Percentiles rank a stretch among this genome's conserved stretches.
Evolutionary conservation across 2,113 vertebrate genomes (phyloP).

Genomic region (Salvelinus namaycush): DNA sequence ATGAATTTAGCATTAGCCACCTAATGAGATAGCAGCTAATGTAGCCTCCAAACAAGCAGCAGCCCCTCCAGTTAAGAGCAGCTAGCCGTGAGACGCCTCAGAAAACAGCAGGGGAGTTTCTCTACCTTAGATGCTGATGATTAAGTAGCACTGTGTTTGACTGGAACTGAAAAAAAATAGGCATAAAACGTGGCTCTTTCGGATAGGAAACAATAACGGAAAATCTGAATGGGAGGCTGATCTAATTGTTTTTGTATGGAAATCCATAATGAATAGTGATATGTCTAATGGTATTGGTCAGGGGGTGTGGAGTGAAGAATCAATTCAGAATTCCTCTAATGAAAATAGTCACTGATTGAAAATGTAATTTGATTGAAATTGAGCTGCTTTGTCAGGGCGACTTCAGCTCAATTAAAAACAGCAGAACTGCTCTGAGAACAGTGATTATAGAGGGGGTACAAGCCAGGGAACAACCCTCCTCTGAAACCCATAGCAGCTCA

Average conservation of each 20-base stretch:
- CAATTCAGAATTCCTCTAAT: background rate
- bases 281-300: background rate
- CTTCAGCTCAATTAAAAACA: background rate
- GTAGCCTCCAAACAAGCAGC: background rate
- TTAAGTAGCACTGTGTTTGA: background rate
- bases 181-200: too few species aligned
- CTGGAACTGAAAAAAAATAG: background rate
- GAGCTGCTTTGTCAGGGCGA: background rate
- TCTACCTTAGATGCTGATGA: background rate
- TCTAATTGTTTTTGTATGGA: background rate
- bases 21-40: conserved; percentile 53
- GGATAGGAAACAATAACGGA: background rate
- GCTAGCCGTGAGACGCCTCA: background rate
- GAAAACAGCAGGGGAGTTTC: background rate
- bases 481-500: too few species aligned
- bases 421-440: background rate
- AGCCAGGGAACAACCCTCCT: too few species aligned
- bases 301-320: background rate
- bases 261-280: background rate
- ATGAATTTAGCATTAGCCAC: conserved; percentile 56
- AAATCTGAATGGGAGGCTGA: background rate
- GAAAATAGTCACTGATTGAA: background rate
- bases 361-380: background rate
- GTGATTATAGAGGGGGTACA: too few species aligned
- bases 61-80: background rate